phyloP scores from a whole-genome alignment of 2,888 invertebrate genomes.

The Serrognathus titanus region DNA sequence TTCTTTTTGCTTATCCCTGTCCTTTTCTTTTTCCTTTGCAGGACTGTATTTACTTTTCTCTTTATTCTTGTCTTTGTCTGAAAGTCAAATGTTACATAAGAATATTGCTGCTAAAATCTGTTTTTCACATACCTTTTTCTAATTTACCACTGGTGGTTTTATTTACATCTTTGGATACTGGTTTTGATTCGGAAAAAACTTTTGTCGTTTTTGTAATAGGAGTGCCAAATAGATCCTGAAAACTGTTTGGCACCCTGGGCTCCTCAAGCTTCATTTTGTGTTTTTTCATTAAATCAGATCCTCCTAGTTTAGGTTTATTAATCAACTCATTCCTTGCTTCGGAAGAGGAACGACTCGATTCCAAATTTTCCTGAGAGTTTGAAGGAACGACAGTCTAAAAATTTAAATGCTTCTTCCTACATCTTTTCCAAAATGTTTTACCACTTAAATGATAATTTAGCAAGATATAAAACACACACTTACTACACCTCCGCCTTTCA shows the following conservation, averaged over 20 bases:
- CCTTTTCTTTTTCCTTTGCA: slow-evolving; percentile 52
- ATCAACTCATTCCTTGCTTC: slow-evolving; percentile 55
- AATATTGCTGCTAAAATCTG: neutral
- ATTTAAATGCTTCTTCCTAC: neutral
- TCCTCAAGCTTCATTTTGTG: slow-evolving; percentile 46
- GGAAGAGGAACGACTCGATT: slow-evolving; percentile 42
- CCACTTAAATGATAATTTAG: neutral
- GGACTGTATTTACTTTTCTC: slow-evolving; percentile 54
- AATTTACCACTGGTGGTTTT: slow-evolving; percentile 19
- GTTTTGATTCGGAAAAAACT: slow-evolving; percentile 63
- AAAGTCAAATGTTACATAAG: slow-evolving; percentile 6
- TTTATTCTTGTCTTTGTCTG: slow-evolving; percentile 38
- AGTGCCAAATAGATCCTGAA: slow-evolving; percentile 78
- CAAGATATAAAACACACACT: slow-evolving; percentile 22
- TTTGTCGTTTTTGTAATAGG: slow-evolving; percentile 76
- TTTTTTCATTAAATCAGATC: slow-evolving; percentile 41
- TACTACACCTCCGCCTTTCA: slow-evolving; percentile 79
- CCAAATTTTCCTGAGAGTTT: slow-evolving; percentile 44
- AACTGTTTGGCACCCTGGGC: slow-evolving; percentile 52
- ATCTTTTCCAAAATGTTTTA: neutral
- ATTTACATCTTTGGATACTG: slow-evolving; percentile 24
- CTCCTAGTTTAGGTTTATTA: slow-evolving; percentile 68
- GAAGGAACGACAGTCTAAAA: slow-evolving; percentile 41
- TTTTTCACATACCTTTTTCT: slow-evolving; percentile 13
- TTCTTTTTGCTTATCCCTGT: slow-evolving; percentile 49